Evolutionary conservation across 2,113 vertebrate genomes (phyloP).

Genomic region (Aptenodytes patagonicus): DNA sequence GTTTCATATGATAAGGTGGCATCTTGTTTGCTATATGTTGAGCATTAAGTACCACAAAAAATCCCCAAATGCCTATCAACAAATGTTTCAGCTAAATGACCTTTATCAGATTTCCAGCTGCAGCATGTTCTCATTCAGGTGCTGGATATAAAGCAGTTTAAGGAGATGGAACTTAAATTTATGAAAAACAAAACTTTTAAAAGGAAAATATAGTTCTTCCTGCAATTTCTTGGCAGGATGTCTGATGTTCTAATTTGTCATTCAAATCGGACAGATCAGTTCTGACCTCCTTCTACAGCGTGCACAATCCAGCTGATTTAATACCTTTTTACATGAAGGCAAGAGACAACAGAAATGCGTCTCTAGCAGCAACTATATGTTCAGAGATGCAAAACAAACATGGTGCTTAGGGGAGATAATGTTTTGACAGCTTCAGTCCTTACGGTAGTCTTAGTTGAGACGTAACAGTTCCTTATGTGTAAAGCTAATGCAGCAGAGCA

Average conservation of each 20-base stretch:
- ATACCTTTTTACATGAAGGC: not conserved
- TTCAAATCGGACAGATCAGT: not conserved
- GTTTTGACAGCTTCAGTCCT: not conserved
- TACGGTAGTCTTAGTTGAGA: not conserved
- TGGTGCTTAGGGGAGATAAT: not conserved
- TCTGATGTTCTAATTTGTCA: not conserved
- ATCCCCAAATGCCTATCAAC: not conserved
- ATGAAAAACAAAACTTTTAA: not conserved
- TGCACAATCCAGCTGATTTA: not conserved
- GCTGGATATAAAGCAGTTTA: not conserved
- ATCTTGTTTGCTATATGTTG: not conserved
- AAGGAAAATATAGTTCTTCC: not conserved
- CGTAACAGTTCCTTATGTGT: not conserved
- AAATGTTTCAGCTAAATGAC: conserved; percentile 23
- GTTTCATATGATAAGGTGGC: not conserved
- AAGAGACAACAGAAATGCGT: not conserved
- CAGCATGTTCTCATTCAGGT: not conserved
- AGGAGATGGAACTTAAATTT: not conserved
- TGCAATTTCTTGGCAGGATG: not conserved
- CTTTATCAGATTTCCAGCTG: conserved; percentile 27
- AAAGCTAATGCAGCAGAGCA: not conserved
- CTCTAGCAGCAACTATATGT: not conserved
- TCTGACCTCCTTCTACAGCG: not conserved
- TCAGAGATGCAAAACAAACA: not conserved
- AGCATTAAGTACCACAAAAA: not conserved